Evolutionary conservation across 2,888 invertebrate genomes (phyloP), one percentile per base, ranked within the genome.

Genomic region (Tachina grossa): DNA sequence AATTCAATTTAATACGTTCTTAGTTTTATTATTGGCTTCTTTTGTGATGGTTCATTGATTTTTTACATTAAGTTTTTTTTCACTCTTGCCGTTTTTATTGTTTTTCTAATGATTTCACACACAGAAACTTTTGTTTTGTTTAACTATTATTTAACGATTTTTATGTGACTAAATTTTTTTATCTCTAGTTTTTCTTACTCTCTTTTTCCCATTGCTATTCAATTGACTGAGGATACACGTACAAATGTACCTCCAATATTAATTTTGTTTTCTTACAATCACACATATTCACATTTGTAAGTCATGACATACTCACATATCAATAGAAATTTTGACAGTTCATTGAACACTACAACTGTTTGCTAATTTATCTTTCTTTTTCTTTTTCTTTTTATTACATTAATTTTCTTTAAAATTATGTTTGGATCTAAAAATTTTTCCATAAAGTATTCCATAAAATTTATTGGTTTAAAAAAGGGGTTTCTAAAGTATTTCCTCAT

Each of bases 151-250:
- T 74, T 81, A 68, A 69, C 31, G 51, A 65, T 63, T 85, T 81
- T 82, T 85, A 82, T 85, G 75, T 57, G 57, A 78, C 82, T 65
- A 69, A 61, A 74, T 69, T 84, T 59, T n/a, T 66, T 61, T 43
- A 22, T n/a, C 22, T 65, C 8, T 11, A 22, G 53, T 59, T 66
- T 59, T 61, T 41, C 43, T 65, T 66, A 11, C 16, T 2, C 14
- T 57, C 9, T 55, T 49, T 72, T 65, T 72, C 47, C 59, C 45
- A 66, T 80, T 80, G 59, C 31, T 55, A 72, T 81, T 81, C 84
- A 84, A 81, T 81, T 77, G 84, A 31, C 74, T 75, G 47, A 47
- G 61, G 16, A 61, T 19, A 61, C 66, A 74, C 71, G 57, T n/a
- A 65, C 57, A 72, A 47, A 65, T 57, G 61, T 76, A 65, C 63